phyloP scores from a whole-genome alignment of 1,140 invertebrate genomes.

The Thereuonema tuberculata region DNA sequence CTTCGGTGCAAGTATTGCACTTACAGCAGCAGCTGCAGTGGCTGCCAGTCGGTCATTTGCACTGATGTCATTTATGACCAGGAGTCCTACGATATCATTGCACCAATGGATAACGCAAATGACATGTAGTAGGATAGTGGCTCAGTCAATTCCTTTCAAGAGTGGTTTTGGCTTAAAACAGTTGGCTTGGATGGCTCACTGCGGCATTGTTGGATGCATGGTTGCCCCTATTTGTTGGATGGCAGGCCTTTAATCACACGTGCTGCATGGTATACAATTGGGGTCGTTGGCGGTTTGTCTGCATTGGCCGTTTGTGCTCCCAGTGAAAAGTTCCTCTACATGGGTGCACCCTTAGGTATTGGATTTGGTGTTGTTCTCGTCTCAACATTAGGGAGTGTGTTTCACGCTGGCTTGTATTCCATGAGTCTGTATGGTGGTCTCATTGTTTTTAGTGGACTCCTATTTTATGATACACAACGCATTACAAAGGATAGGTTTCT shows the following conservation, averaged over 20 bases:
- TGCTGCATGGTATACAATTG: slow-evolving; percentile 88
- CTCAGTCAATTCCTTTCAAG: slow-evolving; percentile 59
- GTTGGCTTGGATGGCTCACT: slow-evolving; percentile 78
- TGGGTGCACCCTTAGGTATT: slow-evolving; percentile 87
- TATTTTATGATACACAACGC: slow-evolving; percentile 89
- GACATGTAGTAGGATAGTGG: slow-evolving; percentile 74
- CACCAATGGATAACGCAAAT: too few species aligned
- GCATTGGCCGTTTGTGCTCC: slow-evolving; percentile 88
- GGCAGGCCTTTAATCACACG: slow-evolving; percentile 77
- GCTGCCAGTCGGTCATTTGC: slow-evolving; percentile 63
- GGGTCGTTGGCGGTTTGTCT: slow-evolving; percentile 82
- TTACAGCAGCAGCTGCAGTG: slow-evolving; percentile 69
- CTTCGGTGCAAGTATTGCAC: slow-evolving; percentile 68
- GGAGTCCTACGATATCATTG: too few species aligned
- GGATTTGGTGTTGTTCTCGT: slow-evolving; percentile 95
- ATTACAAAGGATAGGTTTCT: slow-evolving; percentile 76
- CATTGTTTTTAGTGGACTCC: slow-evolving; percentile 75
- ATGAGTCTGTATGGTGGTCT: slow-evolving; percentile 89
- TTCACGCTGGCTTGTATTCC: slow-evolving; percentile 83
- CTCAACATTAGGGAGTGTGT: slow-evolving; percentile 68
- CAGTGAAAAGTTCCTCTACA: slow-evolving; percentile 85
- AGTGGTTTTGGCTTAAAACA: slow-evolving; percentile 81
- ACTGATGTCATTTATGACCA: slow-evolving; percentile 54
- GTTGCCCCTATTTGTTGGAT: slow-evolving; percentile 81
- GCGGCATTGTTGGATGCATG: slow-evolving; percentile 76